Base-by-base conservation (phyloP, 2,888 invertebrate species). In the Pachydiplax longipennis region DNA sequence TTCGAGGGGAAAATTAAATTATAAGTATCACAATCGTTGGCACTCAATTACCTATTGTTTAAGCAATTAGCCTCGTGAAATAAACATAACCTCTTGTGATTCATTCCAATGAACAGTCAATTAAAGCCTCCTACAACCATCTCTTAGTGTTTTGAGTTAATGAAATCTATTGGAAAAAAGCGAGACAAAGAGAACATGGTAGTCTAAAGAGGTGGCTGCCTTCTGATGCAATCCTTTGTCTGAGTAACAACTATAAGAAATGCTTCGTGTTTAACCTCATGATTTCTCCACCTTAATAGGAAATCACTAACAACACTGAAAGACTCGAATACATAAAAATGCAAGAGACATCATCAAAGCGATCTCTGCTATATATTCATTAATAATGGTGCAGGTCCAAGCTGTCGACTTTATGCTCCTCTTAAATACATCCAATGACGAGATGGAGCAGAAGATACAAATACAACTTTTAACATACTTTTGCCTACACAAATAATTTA, bases 11-110 rank as follows among this genome's bases (percentile, higher is more conserved):
- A 87, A 87, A 87, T 87, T 65, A 87, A 87, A 87, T 87, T 61
- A 87, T 87, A 87, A 61, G 37, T 87, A 87, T 87, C 87, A 87
- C 87, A 87, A 87, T 65, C 65, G 53, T 61, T 87, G 87, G 87
- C 87, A 87, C 87, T 87, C 87, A 87, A 61, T 87, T 61, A 87
- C 61, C 87, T 61, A 87, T 37, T n/a, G 37, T 58, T n/a, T 61
- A 87, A 87, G 87, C 87, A 87, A 87, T 61, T 35, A 61, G 87
- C 87, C 61, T 35, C n/a, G 61, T 87, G 87, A 87, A 53, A 53
- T 35, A 87, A 87, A 87, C 40, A 37, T n/a, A 87, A 87, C 87
- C 53, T 61, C 87, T 61, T 35, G 87, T 25, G 61, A 37, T 61
- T 87, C 87, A 65, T 61, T 87, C 61, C 37, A 65, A 37, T 53